Conservation (phyloP, 2,797 vertebrate genomes). For the Manis crassicaudata region DNA sequence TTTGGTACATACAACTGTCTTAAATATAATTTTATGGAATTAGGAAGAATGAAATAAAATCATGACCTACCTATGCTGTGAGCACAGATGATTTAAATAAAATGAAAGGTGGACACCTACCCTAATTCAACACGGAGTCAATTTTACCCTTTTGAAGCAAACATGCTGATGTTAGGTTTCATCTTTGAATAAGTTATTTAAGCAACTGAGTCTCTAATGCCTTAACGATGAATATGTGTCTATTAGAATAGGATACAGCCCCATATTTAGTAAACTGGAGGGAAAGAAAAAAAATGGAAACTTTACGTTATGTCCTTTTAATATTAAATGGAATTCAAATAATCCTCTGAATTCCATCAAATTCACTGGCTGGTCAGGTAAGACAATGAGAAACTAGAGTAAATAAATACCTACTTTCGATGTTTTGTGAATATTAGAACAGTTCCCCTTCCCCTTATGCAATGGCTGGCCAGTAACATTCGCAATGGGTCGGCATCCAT, state of each 20-base stretch:
- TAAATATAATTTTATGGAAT: neutral
- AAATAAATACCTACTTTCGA: neutral
- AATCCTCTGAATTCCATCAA: neutral
- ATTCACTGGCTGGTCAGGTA: neutral
- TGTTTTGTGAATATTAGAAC: neutral
- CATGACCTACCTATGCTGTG: neutral
- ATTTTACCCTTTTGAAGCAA: slow-evolving; percentile 10
- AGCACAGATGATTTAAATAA: neutral
- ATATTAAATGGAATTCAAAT: neutral
- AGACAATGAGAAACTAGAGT: neutral
- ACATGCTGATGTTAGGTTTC: neutral
- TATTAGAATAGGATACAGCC: neutral
- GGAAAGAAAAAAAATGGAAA: neutral
- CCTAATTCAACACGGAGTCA: neutral
- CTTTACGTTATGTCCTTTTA: neutral
- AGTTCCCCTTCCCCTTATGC: accelerated
- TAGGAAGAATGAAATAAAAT: neutral
- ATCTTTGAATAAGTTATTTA: neutral
- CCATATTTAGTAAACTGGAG: neutral
- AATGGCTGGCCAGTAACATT: neutral
- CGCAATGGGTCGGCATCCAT: neutral
- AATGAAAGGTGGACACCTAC: neutral
- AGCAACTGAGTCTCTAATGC: neutral
- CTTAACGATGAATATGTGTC: neutral
- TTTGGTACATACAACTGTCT: neutral